Conservation (phyloP, 2,113 vertebrate genomes). For the Otus sunia region DNA sequence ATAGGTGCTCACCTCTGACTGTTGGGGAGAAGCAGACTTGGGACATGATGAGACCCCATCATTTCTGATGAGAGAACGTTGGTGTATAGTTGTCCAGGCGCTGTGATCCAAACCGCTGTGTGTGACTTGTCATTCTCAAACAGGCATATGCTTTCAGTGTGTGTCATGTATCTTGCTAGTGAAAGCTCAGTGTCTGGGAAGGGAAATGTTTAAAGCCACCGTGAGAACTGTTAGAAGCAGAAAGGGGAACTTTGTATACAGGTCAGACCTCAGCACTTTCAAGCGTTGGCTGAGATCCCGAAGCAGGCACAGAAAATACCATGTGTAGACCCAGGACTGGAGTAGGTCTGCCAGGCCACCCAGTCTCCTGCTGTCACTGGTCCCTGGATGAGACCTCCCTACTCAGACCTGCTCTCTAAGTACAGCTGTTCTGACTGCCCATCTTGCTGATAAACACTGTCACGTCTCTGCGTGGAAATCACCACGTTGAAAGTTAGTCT, state of each 20-base stretch:
- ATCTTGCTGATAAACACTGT: neutral
- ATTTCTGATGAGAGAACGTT: rapidly evolving
- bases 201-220: neutral
- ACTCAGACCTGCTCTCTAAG: neutral
- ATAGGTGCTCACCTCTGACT: neutral
- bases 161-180: neutral
- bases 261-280: neutral
- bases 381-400: neutral
- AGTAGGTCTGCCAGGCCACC: neutral
- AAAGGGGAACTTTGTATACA: neutral
- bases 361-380: neutral
- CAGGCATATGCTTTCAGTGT: neutral
- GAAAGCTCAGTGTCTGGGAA: neutral
- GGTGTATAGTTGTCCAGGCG: neutral
- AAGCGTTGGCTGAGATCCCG: neutral
- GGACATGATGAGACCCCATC: neutral
- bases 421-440: neutral
- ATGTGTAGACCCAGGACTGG: neutral
- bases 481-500: neutral
- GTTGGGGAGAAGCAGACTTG: neutral
- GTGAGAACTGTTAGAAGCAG: neutral
- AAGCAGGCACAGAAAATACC: neutral
- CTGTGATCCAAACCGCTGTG: neutral
- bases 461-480: neutral
- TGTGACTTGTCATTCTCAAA: neutral